Evolutionary conservation across 2,113 vertebrate genomes (phyloP), one percentile per base, ranked within the genome.

Genomic region (Thomomys bottae): DNA sequence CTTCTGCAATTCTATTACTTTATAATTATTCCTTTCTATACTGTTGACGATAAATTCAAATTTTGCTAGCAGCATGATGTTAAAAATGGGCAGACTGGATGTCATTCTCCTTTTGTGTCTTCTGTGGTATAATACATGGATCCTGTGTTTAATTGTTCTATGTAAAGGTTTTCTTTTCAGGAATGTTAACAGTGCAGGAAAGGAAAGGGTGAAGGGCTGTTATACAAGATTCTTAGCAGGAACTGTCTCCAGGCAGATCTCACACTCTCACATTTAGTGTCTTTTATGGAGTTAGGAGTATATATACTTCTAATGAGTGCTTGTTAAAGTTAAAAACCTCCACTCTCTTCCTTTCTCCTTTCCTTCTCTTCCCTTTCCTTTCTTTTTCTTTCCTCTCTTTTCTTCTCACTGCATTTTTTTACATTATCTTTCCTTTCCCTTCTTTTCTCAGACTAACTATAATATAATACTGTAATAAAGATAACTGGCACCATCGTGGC

Each of bases 11-110:
- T 6, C 12, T 68, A 30, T 40, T 77, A 24, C 77, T 76, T n/a
- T 71, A 32, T 61, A 84, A 84, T 86, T 82, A 72, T 34, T 89
- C 28, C 72, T 73, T 84, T 89, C 79, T 66, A 40, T 40, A 17
- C 89, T 70, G 36, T 81, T 66, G 67, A 84, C 91, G 76, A 83
- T 26, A 67, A 85, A 77, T 64, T 73, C 77, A 93, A 93, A 64
- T 96, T 91, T 89, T 84, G 34, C 38, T 64, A 32, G 59, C 17
- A 89, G 34, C 23, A 59, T 76, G 6, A 57, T 84, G 32, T 66
- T 87, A 81, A 92, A 89, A 81, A 87, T 40, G 42, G 66, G 26
- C 20, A 92, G 15, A 76, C 45, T 32, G 14, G 88, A 73, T 73
- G 4, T 30, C 32, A 26, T 1, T 87, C 5, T 63, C 20, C 54